These are phyloP conservation scores for Pandemis cinnamomeana DNA, from an alignment of 2,888 invertebrate species.

Conservation along the genomic window DNA sequence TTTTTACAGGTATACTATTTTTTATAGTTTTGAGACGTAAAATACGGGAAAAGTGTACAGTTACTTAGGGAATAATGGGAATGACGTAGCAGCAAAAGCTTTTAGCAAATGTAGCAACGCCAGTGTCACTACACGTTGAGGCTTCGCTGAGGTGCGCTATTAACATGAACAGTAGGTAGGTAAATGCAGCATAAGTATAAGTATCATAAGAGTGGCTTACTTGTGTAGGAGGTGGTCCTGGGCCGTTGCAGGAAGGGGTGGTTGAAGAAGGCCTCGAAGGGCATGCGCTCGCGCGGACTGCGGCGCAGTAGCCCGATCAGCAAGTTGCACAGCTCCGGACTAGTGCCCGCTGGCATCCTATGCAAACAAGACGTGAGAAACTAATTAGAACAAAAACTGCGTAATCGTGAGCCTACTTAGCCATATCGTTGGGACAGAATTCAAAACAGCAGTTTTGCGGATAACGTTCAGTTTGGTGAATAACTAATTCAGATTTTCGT, in stretches of 20 bases:
- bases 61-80: background rate
- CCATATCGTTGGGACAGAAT: too few relatives aligned
- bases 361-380: conserved; percentile 50
- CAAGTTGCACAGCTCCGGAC: conserved; percentile 94
- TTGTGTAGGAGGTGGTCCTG: conserved; percentile 79
- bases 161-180: background rate
- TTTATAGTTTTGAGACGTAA: background rate
- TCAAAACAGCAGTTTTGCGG: too few relatives aligned
- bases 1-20: background rate
- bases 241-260: conserved; percentile 94
- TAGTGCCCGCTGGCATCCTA: conserved; percentile 97
- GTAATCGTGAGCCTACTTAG: background rate
- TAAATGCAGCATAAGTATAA: background rate
- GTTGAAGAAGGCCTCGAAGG: conserved; percentile 97
- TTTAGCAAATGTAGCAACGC: background rate
- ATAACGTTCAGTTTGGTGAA: background rate
- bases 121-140: background rate
- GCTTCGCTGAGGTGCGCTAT: background rate
- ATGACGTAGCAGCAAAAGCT: too few relatives aligned
- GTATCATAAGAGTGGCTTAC: conserved; percentile 59
- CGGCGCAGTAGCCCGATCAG: conserved; percentile 94
- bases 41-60: background rate
- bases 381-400: background rate
- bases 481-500: background rate
- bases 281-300: conserved; percentile 97